Evolutionary conservation across 2,113 vertebrate species (phyloP).

Genomic region (Xiphorhynchus elegans): DNA sequence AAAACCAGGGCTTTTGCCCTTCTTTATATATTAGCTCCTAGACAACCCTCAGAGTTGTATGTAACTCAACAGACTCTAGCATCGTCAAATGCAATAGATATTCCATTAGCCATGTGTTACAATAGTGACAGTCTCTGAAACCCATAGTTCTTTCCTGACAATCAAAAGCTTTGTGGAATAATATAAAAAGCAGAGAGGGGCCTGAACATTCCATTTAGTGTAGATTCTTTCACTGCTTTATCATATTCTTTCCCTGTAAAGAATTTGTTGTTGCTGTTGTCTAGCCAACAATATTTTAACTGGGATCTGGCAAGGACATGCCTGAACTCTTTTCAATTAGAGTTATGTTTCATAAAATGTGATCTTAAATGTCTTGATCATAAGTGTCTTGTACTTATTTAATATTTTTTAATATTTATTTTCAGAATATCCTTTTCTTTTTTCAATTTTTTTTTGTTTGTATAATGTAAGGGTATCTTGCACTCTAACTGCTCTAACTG

Average conservation of each 20-base stretch:
- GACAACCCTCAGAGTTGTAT: neutral
- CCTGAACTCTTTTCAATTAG: neutral
- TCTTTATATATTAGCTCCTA: neutral
- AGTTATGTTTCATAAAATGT: neutral
- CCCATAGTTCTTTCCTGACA: neutral
- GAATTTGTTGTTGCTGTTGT: neutral
- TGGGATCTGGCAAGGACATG: neutral
- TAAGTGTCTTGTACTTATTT: neutral
- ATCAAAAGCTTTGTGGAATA: conserved; percentile 21
- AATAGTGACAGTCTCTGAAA: neutral
- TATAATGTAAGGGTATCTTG: neutral
- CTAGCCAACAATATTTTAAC: neutral
- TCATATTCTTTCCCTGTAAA: neutral
- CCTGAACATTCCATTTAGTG: neutral
- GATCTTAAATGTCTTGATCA: neutral
- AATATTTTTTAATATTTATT: neutral
- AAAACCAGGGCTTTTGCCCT: neutral
- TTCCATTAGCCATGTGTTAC: neutral
- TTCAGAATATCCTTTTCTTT: neutral
- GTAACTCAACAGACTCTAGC: neutral
- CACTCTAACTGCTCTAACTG: neutral
- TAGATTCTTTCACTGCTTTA: neutral
- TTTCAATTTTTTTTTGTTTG: neutral
- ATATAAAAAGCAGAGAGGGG: neutral
- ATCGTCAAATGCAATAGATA: neutral